These are phyloP conservation scores for Bombyx mandarina DNA, from an alignment of 1,140 invertebrate genomes.

Conservation along the genomic window DNA sequence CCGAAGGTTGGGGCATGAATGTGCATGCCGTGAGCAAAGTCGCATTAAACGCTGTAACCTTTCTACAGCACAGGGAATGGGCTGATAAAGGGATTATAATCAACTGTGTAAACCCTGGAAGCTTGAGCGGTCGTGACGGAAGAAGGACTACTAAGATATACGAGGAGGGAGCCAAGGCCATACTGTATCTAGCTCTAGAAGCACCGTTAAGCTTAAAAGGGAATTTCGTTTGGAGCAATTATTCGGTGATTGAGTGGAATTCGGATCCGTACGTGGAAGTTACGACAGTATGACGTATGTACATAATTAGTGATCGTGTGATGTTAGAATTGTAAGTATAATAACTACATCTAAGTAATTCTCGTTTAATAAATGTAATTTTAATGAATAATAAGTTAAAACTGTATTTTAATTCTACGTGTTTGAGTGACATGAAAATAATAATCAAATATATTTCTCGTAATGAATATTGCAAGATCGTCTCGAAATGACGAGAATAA, in stretches of 20 bases:
- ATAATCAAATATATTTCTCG: too few species aligned
- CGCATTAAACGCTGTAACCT: slow-evolving; percentile 53
- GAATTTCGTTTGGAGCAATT: slow-evolving; percentile 65
- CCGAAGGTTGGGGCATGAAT: slow-evolving; percentile 52
- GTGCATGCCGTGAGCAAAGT: slow-evolving; percentile 58
- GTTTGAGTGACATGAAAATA: too few species aligned
- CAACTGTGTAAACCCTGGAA: slow-evolving; percentile 61
- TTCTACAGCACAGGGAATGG: slow-evolving; percentile 58
- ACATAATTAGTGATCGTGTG: not conserved
- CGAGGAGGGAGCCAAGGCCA: slow-evolving; percentile 60
- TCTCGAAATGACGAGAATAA: too few species aligned
- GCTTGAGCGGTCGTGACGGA: slow-evolving; percentile 32
- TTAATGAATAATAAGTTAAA: too few species aligned
- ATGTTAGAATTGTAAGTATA: too few species aligned
- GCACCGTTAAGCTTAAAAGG: slow-evolving; percentile 55
- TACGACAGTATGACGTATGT: slow-evolving; percentile 37
- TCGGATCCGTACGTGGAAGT: slow-evolving; percentile 59
- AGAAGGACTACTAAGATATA: slow-evolving; percentile 47
- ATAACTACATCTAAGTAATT: too few species aligned
- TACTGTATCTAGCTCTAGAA: slow-evolving; percentile 55
- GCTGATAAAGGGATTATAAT: slow-evolving; percentile 42
- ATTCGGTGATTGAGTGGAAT: slow-evolving; percentile 59
- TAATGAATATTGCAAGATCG: too few species aligned
- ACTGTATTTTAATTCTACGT: too few species aligned
- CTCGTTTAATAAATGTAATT: too few species aligned